phyloP scores from a whole-genome alignment of 2,113 vertebrate species.

The Nothobranchius furzeri region DNA sequence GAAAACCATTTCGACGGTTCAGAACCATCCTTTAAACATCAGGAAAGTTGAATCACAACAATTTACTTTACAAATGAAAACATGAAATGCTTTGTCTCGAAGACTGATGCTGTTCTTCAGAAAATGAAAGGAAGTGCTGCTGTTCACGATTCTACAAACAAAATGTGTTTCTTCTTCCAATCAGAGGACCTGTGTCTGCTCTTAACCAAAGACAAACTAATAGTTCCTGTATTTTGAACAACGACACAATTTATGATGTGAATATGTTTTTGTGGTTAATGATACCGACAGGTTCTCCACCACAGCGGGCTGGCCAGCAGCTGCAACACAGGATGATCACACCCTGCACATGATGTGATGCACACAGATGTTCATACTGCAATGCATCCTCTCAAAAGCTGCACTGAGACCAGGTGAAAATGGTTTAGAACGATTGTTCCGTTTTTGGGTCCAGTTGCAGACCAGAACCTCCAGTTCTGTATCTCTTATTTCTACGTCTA shows the following conservation, averaged over 20 bases:
- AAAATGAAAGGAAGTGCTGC: background rate
- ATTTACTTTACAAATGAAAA: background rate
- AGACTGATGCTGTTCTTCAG: background rate
- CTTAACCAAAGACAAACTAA: constrained; percentile 24
- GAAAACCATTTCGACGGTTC: background rate
- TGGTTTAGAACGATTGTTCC: constrained; percentile 30
- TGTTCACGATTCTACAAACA: background rate
- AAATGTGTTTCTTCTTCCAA: background rate
- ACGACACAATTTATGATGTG: constrained; percentile 1
- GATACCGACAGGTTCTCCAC: constrained; percentile 12
- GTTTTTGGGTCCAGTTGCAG: background rate
- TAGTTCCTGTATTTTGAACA: constrained; percentile 42
- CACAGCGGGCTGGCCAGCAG: constrained; percentile 38
- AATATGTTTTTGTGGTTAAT: constrained; percentile 37
- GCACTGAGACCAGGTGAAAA: constrained; percentile 12
- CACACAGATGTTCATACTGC: constrained; percentile 29
- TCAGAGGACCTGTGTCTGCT: constrained; percentile 2
- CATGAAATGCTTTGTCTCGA: too few species aligned
- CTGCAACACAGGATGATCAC: constrained; percentile 14
- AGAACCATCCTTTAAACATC: background rate
- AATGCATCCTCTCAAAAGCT: background rate
- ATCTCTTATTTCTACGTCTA: constrained; percentile 20
- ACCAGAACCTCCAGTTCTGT: background rate
- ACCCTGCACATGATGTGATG: constrained; percentile 2
- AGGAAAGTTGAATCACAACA: background rate